Base-by-base conservation (phyloP, 1,140 invertebrate genomes). In the Tetramorium alpestre region DNA sequence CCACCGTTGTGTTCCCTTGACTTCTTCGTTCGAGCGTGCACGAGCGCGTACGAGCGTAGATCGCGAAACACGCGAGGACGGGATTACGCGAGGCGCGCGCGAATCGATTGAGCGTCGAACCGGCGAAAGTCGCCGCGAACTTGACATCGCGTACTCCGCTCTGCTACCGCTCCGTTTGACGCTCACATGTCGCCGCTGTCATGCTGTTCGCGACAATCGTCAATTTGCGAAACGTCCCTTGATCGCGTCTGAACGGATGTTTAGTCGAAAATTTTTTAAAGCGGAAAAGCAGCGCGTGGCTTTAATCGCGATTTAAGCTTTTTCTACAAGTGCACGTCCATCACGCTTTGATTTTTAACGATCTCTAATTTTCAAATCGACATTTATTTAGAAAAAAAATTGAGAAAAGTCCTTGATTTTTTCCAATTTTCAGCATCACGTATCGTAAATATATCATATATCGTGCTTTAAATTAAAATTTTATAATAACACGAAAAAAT, bases 71-170 rank as follows among this genome's bases (percentile, higher is more conserved):
- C 84, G 76, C 70, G 87, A 86, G 62, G 69, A 49, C 38, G 69
- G 65, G 70, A 90, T 89, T 88, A 80, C 58, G 41, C 41, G 38
- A 73, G 38, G 28, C 33, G 28, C 28, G 60, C 56, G 75, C 58
- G 60, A 78, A 90, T 90, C 88, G 88, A 90, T 90, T 65, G 64
- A 41, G 72, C 84, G 86, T 89, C 76, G 70, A 87, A 89, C 41
- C 44, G 78, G 85, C 56, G 54, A 89, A 89, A 90, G 76, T 86
- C 41, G 62, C 77, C 76, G 88, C 88, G 84, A 90, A 90, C 88
- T 90, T 90, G 88, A 90, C 88, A 90, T 89, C 87, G 49, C 33
- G 10, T 16, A 69, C 33, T 33, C 33, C 3, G 49, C 16, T 65
- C n/a, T 56, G 77, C 62, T 67, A 62, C 33, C 47, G 33, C 33